phyloP scores from a whole-genome alignment of 1,140 invertebrate species.

The Laupala kohalensis region DNA sequence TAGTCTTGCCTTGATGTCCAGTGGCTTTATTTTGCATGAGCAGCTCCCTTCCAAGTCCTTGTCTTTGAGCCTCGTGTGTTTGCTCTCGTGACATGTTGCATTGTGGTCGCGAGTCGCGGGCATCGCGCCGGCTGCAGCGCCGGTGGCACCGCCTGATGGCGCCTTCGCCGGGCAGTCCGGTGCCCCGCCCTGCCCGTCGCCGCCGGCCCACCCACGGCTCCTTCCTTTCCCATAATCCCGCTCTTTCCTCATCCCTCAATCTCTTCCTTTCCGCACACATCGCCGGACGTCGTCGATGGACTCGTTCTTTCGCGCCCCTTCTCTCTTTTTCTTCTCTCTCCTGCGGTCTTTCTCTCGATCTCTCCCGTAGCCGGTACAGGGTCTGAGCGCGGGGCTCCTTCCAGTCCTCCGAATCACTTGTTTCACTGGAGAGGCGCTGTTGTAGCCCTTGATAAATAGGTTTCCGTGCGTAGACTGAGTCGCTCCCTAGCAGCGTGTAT shows the following conservation, averaged over 20 bases:
- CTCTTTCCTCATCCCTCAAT: not conserved
- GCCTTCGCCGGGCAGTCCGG: not conserved
- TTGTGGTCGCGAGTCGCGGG: slow-evolving; percentile 5
- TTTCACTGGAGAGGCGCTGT: not conserved
- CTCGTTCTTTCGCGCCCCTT: not conserved
- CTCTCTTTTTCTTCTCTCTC: not conserved
- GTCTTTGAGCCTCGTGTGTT: slow-evolving; percentile 3
- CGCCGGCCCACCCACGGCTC: too few relatives aligned
- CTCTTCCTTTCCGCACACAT: not conserved
- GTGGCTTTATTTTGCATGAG: slow-evolving; percentile 14
- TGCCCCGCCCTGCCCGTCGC: too few relatives aligned
- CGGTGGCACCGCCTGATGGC: not conserved
- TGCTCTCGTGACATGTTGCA: slow-evolving; percentile 7
- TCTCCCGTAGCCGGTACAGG: not conserved
- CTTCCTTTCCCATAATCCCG: not conserved
- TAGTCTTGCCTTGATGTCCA: slow-evolving; percentile 16
- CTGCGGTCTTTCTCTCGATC: not conserved
- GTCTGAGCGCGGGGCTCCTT: not conserved
- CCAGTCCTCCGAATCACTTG: not conserved
- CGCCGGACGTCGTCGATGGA: not conserved
- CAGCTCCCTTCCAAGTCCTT: not conserved
- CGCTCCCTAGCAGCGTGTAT: not conserved
- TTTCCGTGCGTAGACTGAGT: not conserved
- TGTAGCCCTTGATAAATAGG: not conserved
- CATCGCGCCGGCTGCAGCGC: not conserved